Evolutionary conservation across 2,888 invertebrate species (phyloP).

Genomic region (Desoria tigrina): DNA sequence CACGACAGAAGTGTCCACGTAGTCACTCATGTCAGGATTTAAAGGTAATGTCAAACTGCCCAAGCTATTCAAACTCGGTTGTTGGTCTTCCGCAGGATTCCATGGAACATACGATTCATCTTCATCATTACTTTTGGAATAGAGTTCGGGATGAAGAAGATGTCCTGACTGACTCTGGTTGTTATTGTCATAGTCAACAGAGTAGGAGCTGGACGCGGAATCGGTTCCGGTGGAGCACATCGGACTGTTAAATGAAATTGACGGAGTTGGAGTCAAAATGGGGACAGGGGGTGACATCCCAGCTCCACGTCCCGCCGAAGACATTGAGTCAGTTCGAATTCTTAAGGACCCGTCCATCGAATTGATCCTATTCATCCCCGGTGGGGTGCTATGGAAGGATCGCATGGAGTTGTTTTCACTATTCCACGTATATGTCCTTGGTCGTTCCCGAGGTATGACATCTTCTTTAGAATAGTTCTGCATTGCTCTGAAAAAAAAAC

Average conservation of each 20-base stretch:
- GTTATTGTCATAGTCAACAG: constrained; percentile 51
- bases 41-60: constrained; percentile 42
- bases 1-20: constrained; percentile 46
- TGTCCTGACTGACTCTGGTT: constrained; percentile 36
- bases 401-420: constrained; percentile 28
- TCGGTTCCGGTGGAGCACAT: constrained; percentile 49
- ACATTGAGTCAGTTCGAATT: constrained; percentile 44
- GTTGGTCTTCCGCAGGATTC: constrained; percentile 44
- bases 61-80: constrained; percentile 25
- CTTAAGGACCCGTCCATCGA: constrained; percentile 44
- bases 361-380: constrained; percentile 42
- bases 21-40: constrained; percentile 46
- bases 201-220: constrained; percentile 51
- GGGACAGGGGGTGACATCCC: constrained; percentile 49
- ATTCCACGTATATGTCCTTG: constrained; percentile 46
- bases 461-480: constrained; percentile 53
- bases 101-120: constrained; percentile 50
- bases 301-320: constrained; percentile 36
- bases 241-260: constrained; percentile 44
- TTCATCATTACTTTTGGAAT: constrained; percentile 49
- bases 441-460: constrained; percentile 40
- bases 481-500: constrained; percentile 47
- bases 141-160: constrained; percentile 16
- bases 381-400: constrained; percentile 45
- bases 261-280: constrained; percentile 42